Evolutionary conservation across 2,888 invertebrate species (phyloP), one percentile per base, ranked within the genome.

Genomic region (Harpalus rufipes): DNA sequence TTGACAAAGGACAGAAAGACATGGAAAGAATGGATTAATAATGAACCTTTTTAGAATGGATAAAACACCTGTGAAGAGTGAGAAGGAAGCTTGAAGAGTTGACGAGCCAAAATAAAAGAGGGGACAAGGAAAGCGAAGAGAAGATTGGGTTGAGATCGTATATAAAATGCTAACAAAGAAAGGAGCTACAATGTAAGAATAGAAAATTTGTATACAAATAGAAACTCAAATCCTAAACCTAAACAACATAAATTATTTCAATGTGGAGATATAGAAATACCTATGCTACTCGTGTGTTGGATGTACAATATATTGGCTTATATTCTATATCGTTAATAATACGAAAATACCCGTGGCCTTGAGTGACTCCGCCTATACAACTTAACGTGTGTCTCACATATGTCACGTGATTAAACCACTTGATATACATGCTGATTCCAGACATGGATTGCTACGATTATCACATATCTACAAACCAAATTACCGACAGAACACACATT

Each of bases 331-430:
- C 16, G 25, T 63, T 63, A 25, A 63, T 63, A 7, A 63, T 63
- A 63, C 63, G 18, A 25, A 63, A 63, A 63, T 63, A 63, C 12
- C 25, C 63, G 25, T 21, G 63, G 8, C 63, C 63, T 63, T 63
- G 63, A 63, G 12, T 8, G 1, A 21, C 25, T 25, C 18, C 63
- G 7, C 25, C 25, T 18, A 51, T 51, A 10, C 44, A 51, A 12
- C 18, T 10, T 18, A 21, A 12, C 25, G 63, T 18, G 63, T 63
- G 21, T 18, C 25, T 7, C 63, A 63, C 63, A 21, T 63, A 12
- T 63, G 25, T 63, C 63, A 63, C 63, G 63, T 63, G 63, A 63
- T 18, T 12, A 63, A 63, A 63, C 63, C 63, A 63, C 63, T 63
- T 63, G 63, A 25, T 63, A 63, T 63, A 63, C 25, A 63, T 63